These are phyloP conservation scores for Drosophila navojoa DNA, from an alignment of 1,140 invertebrate genomes.

Conservation along the genomic window DNA sequence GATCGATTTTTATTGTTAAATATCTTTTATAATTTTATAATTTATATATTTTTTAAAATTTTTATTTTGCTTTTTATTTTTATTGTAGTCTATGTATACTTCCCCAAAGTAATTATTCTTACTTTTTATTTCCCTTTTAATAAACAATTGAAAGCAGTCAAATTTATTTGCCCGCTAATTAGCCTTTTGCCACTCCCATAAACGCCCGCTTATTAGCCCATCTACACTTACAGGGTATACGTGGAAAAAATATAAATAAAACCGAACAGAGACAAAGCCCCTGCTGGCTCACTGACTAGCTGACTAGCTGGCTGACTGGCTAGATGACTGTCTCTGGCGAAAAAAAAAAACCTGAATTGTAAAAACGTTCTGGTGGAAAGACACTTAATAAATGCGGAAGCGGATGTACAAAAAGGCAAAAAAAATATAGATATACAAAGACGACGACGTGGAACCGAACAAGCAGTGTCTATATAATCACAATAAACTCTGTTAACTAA, in stretches of 20 bases:
- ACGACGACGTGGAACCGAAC: slow-evolving; percentile 17
- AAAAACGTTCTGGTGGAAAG: slow-evolving; percentile 81
- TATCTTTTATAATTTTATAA: too few relatives aligned
- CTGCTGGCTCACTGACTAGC: background rate
- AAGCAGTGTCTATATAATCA: slow-evolving; percentile 54
- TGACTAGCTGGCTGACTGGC: slow-evolving; percentile 1
- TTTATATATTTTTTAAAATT: too few relatives aligned
- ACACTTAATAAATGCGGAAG: slow-evolving; percentile 84
- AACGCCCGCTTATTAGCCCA: background rate
- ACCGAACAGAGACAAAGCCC: slow-evolving; percentile 6
- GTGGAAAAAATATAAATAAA: slow-evolving; percentile 41
- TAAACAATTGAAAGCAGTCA: too few relatives aligned
- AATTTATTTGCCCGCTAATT: too few relatives aligned
- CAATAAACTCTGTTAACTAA: slow-evolving; percentile 65
- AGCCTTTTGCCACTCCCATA: too few relatives aligned
- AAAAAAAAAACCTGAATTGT: slow-evolving; percentile 75
- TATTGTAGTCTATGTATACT: too few relatives aligned
- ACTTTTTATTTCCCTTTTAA: too few relatives aligned
- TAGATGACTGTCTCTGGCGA: slow-evolving; percentile 11
- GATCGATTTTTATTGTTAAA: too few relatives aligned
- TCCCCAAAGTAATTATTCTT: too few relatives aligned
- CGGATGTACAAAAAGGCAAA: slow-evolving; percentile 71
- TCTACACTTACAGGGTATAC: slow-evolving; percentile 12
- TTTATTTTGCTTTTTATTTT: too few relatives aligned
- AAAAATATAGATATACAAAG: slow-evolving; percentile 4